A percentile compares a stretch with the other conserved stretches of the same genome.
These are phyloP conservation scores for Popillia japonica DNA, from an alignment of 1,140 invertebrate species.

Conservation along the genomic window DNA sequence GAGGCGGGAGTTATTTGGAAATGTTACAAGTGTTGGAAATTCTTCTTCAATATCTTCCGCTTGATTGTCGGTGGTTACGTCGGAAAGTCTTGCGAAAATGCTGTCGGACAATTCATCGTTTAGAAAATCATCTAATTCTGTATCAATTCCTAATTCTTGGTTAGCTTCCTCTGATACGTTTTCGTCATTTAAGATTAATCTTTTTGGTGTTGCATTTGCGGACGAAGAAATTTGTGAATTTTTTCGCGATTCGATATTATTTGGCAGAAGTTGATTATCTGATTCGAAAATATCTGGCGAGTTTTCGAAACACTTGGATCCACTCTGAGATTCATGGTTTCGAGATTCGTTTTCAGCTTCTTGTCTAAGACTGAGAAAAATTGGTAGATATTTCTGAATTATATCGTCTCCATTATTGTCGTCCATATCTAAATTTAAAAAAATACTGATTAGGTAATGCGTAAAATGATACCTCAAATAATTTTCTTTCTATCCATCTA, in stretches of 20 bases:
- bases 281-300: too few relatives aligned
- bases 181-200: neutral
- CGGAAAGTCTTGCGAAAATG: neutral
- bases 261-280: too few relatives aligned
- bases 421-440: neutral
- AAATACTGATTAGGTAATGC: too few relatives aligned
- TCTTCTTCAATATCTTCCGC: neutral
- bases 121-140: neutral
- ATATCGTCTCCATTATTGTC: neutral
- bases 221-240: too few relatives aligned
- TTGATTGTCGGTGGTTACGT: neutral
- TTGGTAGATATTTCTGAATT: constrained; percentile 12
- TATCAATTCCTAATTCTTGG: neutral
- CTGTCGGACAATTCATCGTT: neutral
- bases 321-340: too few relatives aligned
- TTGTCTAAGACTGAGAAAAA: neutral
- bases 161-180: neutral
- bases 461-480: too few relatives aligned
- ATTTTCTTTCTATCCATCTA: too few relatives aligned
- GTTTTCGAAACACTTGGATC: too few relatives aligned
- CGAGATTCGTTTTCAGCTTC: neutral
- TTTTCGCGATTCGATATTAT: too few relatives aligned
- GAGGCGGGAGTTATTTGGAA: neutral
- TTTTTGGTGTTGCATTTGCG: neutral
- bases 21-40: neutral